phyloP scores from a whole-genome alignment of 1,140 invertebrate species.

The Hyphantria cunea region DNA sequence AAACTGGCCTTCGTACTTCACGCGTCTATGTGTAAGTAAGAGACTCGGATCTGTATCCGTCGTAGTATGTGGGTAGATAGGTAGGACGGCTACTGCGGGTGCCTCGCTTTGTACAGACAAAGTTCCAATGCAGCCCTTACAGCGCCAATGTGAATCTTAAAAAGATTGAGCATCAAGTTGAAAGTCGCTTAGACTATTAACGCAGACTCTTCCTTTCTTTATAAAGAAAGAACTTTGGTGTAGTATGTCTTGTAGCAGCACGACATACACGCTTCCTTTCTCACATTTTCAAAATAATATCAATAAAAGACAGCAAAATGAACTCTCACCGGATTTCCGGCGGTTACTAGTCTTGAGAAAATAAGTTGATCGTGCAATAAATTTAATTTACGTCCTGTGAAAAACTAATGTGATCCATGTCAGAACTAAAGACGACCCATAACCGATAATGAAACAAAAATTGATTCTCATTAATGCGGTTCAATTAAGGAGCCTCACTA shows the following conservation, averaged over 20 bases:
- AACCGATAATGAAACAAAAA: conserved; percentile 27
- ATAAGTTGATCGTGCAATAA: conserved; percentile 46
- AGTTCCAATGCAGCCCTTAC: conserved; percentile 70
- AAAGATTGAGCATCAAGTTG: conserved; percentile 53
- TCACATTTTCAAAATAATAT: conserved; percentile 78
- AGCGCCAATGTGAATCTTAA: conserved; percentile 77
- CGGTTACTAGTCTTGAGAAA: conserved; percentile 49
- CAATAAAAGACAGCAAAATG: conserved; percentile 73
- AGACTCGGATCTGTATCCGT: conserved; percentile 79
- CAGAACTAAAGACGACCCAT: conserved; percentile 1
- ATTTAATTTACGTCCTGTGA: conserved; percentile 32
- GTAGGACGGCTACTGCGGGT: conserved; percentile 76
- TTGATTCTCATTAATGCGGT: conserved; percentile 34
- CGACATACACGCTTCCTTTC: conserved; percentile 79
- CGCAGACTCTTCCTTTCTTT: conserved; percentile 53
- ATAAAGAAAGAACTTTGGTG: conserved; percentile 69
- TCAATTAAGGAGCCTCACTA: conserved; percentile 51
- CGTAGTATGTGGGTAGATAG: conserved; percentile 79
- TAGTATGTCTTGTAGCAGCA: conserved; percentile 68
- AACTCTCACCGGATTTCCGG: conserved; percentile 72
- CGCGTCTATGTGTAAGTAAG: conserved; percentile 77
- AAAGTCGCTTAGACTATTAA: conserved; percentile 55
- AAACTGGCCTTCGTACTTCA: conserved; percentile 76
- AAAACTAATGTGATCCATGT: background rate
- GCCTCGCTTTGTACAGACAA: conserved; percentile 71